A percentile compares a stretch with the other conserved stretches of the same genome.
These are phyloP conservation scores for Cacoxenus indagator DNA, from an alignment of 2,888 invertebrate genomes.

Conservation along the genomic window DNA sequence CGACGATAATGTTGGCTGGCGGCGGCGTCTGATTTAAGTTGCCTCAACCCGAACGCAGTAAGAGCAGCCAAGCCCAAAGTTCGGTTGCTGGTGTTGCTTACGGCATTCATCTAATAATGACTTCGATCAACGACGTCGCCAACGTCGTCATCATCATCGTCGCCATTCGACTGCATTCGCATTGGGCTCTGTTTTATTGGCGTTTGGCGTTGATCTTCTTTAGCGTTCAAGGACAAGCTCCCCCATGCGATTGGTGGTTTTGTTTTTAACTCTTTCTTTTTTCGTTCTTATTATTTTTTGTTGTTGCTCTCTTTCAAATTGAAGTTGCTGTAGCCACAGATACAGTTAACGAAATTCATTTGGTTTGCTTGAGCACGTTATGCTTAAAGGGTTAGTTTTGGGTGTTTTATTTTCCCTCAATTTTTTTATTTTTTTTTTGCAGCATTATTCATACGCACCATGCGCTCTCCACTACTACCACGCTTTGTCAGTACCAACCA, in stretches of 20 bases:
- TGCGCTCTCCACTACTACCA: no score
- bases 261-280: slow-evolving; percentile 19
- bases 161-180: slow-evolving; percentile 23
- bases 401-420: not conserved
- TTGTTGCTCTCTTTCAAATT: not conserved
- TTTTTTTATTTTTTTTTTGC: not conserved
- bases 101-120: slow-evolving; percentile 13
- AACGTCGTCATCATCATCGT: slow-evolving; percentile 41
- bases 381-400: not conserved
- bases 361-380: not conserved
- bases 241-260: slow-evolving; percentile 25
- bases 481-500: no score
- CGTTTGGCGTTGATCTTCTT: slow-evolving; percentile 43
- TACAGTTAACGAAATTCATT: not conserved
- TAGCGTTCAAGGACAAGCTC: slow-evolving; percentile 58
- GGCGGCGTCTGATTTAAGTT: slow-evolving; percentile 6
- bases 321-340: not conserved
- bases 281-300: slow-evolving; percentile 17
- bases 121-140: not conserved
- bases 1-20: not conserved
- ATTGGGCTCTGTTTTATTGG: not conserved
- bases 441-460: no score
- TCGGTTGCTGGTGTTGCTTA: not conserved
- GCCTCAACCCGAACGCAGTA: no score
- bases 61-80: slow-evolving; percentile 9